Conservation (phyloP, 2,113 vertebrate genomes). For the Silurus asotus region DNA sequence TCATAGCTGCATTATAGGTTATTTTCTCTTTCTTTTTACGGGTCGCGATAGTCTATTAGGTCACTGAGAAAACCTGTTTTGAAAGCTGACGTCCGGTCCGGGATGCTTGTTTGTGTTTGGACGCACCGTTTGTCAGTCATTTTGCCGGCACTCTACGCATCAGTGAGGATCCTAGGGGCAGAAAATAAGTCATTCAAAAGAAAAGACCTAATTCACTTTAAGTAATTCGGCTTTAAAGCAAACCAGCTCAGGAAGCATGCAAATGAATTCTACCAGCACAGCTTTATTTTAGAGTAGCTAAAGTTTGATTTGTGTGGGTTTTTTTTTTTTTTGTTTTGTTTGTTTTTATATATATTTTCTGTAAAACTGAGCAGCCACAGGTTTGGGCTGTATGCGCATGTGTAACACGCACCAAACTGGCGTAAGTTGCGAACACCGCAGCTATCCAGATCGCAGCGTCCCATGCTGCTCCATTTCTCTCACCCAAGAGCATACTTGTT, state of each 20-base stretch:
- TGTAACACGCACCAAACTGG: neutral
- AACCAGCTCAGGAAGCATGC: neutral
- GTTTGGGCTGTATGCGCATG: neutral
- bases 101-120: neutral
- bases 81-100: neutral
- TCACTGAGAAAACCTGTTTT: neutral
- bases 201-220: neutral
- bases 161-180: neutral
- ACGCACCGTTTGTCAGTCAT: neutral
- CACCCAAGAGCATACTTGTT: slow-evolving; percentile 2
- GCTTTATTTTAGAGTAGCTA: neutral
- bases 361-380: neutral
- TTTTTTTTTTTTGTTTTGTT: too few relatives aligned
- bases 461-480: neutral
- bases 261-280: neutral
- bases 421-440: neutral
- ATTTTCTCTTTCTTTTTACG: neutral
- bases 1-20: neutral
- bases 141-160: neutral
- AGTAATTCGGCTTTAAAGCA: neutral
- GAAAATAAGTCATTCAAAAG: neutral
- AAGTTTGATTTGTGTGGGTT: too few relatives aligned
- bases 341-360: neutral
- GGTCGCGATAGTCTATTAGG: neutral
- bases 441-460: neutral